phyloP scores from a whole-genome alignment of 2,888 invertebrate genomes.

The Aquatica leii region DNA sequence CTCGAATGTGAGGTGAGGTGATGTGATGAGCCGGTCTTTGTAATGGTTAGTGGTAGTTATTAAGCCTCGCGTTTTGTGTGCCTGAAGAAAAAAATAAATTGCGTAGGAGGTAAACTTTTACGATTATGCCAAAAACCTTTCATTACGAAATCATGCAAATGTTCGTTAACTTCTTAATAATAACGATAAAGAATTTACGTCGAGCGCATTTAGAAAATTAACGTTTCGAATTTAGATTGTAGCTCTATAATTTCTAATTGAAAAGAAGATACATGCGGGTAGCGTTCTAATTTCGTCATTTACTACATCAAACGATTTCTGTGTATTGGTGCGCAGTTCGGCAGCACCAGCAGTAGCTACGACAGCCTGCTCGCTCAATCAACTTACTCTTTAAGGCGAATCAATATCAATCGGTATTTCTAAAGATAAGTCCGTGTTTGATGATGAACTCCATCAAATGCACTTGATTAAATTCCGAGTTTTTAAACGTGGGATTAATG shows the following conservation, averaged over 20 bases:
- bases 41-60: constrained; percentile 55
- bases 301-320: constrained; percentile 36
- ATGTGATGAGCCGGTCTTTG: constrained; percentile 49
- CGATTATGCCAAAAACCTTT: constrained; percentile 51
- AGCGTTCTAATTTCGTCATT: constrained; percentile 37
- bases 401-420: constrained; percentile 51
- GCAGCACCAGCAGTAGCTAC: constrained; percentile 13
- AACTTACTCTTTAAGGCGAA: constrained; percentile 44
- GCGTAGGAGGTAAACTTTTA: constrained; percentile 57
- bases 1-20: constrained; percentile 30
- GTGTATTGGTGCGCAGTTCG: constrained; percentile 28
- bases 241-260: constrained; percentile 33
- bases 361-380: constrained; percentile 46
- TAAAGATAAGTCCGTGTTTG: constrained; percentile 47
- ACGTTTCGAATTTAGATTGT: constrained; percentile 18
- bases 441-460: constrained; percentile 36
- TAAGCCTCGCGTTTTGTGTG: constrained; percentile 49
- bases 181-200: constrained; percentile 1
- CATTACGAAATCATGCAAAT: constrained; percentile 38
- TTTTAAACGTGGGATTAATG: constrained; percentile 38
- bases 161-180: constrained; percentile 26
- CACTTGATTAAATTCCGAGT: constrained; percentile 40
- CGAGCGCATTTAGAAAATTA: background rate
- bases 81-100: constrained; percentile 53
- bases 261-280: constrained; percentile 36